phyloP scores from a whole-genome alignment of 1,140 invertebrate genomes.

The Doryteuthis pealeii region DNA sequence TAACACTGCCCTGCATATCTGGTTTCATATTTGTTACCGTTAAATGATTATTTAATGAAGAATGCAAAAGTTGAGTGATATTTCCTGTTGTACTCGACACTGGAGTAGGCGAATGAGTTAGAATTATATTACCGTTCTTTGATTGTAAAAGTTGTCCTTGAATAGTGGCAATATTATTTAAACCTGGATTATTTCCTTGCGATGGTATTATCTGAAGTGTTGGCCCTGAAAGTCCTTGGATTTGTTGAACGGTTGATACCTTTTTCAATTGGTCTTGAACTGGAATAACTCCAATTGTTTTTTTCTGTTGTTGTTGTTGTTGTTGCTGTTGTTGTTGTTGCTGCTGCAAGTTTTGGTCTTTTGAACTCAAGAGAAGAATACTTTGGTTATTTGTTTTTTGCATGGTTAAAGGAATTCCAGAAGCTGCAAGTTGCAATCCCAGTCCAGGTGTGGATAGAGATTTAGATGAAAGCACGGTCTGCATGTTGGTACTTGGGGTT shows the following conservation, averaged over 20 bases:
- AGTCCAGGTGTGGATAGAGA: neutral
- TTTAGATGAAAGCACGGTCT: neutral
- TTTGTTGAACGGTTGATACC: neutral
- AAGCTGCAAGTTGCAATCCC: neutral
- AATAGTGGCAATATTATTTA: neutral
- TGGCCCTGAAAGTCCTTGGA: neutral
- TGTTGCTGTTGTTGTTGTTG: no score
- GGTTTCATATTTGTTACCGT: no score
- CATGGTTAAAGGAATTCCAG: neutral
- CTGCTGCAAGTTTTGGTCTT: neutral
- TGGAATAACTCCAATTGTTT: neutral
- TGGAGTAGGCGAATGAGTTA: neutral
- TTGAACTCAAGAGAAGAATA: neutral
- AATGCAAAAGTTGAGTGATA: constrained; percentile 2
- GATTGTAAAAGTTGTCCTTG: neutral
- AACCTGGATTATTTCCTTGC: neutral
- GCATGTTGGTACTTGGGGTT: neutral
- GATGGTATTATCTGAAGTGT: neutral
- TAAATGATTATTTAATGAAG: constrained; percentile 3
- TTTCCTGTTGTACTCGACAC: neutral
- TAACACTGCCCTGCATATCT: no score
- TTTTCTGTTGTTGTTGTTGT: no score
- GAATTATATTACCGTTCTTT: neutral
- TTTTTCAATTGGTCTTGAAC: neutral
- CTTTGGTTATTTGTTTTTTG: neutral